phyloP scores from a whole-genome alignment of 2,888 invertebrate genomes.

The Rhamnusium bicolor region DNA sequence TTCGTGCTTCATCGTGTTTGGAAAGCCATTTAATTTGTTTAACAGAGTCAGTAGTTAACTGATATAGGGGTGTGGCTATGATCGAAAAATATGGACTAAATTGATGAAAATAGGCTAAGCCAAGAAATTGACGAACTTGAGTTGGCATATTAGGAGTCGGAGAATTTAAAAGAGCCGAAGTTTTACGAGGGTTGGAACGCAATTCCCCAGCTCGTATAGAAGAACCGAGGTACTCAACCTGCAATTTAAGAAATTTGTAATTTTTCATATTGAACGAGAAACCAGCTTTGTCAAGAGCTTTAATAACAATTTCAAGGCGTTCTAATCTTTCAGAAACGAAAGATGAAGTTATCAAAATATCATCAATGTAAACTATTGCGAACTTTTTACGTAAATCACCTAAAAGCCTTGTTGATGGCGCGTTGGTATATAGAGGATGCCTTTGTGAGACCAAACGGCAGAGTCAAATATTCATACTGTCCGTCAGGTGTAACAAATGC shows the following conservation, averaged over 20 bases:
- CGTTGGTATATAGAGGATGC: not conserved
- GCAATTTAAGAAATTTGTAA: constrained; percentile 38
- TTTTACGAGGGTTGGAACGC: constrained; percentile 36
- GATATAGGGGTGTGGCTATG: constrained; percentile 39
- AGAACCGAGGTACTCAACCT: constrained; percentile 41
- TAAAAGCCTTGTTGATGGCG: too few species aligned
- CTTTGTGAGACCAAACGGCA: constrained; percentile 2
- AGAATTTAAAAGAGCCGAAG: constrained; percentile 27
- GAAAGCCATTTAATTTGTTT: constrained; percentile 40
- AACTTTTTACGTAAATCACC: constrained; percentile 1
- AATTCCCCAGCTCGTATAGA: constrained; percentile 29
- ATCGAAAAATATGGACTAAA: too few species aligned
- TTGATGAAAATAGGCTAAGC: constrained; percentile 53
- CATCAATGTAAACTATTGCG: constrained; percentile 6
- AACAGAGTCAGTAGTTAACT: constrained; percentile 30
- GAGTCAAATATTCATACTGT: not conserved
- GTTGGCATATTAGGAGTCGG: constrained; percentile 34
- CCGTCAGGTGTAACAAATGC: too few species aligned
- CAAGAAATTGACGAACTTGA: constrained; percentile 44
- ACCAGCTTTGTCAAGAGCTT: constrained; percentile 38
- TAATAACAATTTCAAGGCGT: constrained; percentile 40
- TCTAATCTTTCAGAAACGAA: constrained; percentile 37
- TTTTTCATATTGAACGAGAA: constrained; percentile 45
- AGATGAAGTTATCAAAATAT: not conserved
- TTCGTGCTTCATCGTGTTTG: constrained; percentile 29